phyloP scores from a whole-genome alignment of 2,888 invertebrate genomes.

The Anagyrus pseudococci region DNA sequence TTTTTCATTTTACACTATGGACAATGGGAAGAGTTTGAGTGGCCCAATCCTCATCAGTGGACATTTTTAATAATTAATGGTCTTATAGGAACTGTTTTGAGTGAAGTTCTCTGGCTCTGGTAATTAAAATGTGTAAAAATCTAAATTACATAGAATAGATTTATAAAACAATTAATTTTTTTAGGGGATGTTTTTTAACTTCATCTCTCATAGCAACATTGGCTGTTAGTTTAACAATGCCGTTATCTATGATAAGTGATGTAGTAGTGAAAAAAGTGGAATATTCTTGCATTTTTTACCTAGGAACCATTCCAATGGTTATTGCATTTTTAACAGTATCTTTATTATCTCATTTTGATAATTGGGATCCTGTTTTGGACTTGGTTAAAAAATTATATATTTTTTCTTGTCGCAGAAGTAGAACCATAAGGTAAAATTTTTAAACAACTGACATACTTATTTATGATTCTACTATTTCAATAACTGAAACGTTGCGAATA shows the following conservation, averaged over 20 bases:
- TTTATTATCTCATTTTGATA: conserved; percentile 77
- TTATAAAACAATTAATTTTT: conserved; percentile 44
- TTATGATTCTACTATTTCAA: no score
- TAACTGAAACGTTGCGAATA: not conserved
- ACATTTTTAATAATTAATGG: conserved; percentile 83
- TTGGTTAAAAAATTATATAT: conserved; percentile 64
- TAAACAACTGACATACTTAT: not conserved
- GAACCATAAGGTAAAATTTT: conserved; percentile 62
- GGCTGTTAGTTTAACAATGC: conserved; percentile 85
- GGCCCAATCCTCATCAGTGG: conserved; percentile 85
- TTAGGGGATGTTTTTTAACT: conserved; percentile 92
- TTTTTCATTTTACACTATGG: conserved; percentile 87
- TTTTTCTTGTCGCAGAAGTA: conserved; percentile 63
- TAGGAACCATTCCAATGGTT: conserved; percentile 80
- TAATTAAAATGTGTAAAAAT: conserved; percentile 51
- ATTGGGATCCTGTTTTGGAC: conserved; percentile 79
- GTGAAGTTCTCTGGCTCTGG: conserved; percentile 94
- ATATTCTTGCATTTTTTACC: conserved; percentile 75
- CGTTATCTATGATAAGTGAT: conserved; percentile 88
- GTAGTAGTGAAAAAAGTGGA: conserved; percentile 74
- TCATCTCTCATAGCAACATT: conserved; percentile 89
- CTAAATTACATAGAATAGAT: not conserved
- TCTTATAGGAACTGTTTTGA: conserved; percentile 87
- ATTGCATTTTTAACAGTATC: conserved; percentile 76
- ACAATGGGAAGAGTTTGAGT: conserved; percentile 82